Conservation (phyloP, 2,797 vertebrate species). For the Otus scops region DNA sequence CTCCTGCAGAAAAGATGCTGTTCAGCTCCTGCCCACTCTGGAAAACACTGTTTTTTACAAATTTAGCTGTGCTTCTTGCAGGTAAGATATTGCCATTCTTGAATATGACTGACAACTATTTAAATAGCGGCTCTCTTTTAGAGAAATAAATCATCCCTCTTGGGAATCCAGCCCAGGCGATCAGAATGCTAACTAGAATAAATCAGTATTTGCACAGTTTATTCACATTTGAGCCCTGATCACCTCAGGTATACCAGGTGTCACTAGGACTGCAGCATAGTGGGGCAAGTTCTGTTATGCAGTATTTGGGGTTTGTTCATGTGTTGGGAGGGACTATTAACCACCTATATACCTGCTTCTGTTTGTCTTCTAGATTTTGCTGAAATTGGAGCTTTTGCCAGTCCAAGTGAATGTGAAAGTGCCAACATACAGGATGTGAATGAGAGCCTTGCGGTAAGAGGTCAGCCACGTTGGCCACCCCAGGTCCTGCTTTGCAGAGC, state of each 20-base stretch:
- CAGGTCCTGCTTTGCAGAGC: background rate
- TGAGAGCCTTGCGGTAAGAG: background rate
- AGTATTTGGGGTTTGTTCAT: background rate
- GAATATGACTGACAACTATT: background rate
- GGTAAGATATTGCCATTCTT: background rate
- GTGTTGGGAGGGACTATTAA: background rate
- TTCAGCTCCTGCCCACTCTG: background rate
- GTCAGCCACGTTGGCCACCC: rapidly evolving
- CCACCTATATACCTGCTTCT: background rate
- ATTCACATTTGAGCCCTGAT: background rate
- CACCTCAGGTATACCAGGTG: background rate
- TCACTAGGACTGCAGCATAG: background rate
- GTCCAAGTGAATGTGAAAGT: background rate
- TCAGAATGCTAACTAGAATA: background rate
- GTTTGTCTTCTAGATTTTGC: background rate
- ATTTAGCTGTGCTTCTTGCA: background rate
- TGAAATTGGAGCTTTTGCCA: background rate
- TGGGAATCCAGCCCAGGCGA: rapidly evolving
- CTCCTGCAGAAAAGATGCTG: background rate
- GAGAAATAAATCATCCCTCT: background rate
- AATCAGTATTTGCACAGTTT: background rate
- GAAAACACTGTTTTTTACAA: background rate
- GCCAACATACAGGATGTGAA: background rate
- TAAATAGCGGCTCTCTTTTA: background rate
- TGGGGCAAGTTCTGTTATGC: rapidly evolving